phyloP scores from a whole-genome alignment of 2,888 invertebrate species.

The Caenorhabditis drosophilae region DNA sequence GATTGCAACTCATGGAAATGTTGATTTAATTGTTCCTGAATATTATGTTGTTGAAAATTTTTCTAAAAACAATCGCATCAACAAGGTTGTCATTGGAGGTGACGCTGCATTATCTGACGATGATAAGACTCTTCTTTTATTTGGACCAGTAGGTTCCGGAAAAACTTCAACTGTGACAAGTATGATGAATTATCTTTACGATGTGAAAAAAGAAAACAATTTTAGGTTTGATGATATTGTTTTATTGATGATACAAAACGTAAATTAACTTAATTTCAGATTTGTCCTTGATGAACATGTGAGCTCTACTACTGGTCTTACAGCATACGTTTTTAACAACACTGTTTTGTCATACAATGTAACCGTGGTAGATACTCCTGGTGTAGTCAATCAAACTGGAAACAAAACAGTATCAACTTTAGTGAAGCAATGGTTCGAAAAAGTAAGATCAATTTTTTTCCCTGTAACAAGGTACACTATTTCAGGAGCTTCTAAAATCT shows the following conservation, averaged over 20 bases:
- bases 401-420: constrained; percentile 53
- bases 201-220: constrained; percentile 58
- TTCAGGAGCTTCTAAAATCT: constrained; percentile 54
- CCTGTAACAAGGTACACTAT: background rate
- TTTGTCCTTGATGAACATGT: constrained; percentile 45
- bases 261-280: constrained; percentile 19
- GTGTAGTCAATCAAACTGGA: constrained; percentile 52
- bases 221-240: constrained; percentile 45
- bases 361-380: constrained; percentile 63
- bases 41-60: constrained; percentile 42
- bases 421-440: constrained; percentile 58
- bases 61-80: constrained; percentile 44
- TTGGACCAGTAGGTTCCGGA: constrained; percentile 58
- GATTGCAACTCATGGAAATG: constrained; percentile 40
- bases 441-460: constrained; percentile 40
- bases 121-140: constrained; percentile 61
- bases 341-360: constrained; percentile 57
- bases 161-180: constrained; percentile 56
- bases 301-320: constrained; percentile 45
- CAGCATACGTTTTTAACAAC: constrained; percentile 63
- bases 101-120: constrained; percentile 50
- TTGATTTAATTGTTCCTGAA: constrained; percentile 42
- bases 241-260: background rate
- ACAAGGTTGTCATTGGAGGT: constrained; percentile 60
- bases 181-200: constrained; percentile 61